Base-by-base conservation (phyloP, 2,888 invertebrate species). In the Sminthurides aquaticus region DNA sequence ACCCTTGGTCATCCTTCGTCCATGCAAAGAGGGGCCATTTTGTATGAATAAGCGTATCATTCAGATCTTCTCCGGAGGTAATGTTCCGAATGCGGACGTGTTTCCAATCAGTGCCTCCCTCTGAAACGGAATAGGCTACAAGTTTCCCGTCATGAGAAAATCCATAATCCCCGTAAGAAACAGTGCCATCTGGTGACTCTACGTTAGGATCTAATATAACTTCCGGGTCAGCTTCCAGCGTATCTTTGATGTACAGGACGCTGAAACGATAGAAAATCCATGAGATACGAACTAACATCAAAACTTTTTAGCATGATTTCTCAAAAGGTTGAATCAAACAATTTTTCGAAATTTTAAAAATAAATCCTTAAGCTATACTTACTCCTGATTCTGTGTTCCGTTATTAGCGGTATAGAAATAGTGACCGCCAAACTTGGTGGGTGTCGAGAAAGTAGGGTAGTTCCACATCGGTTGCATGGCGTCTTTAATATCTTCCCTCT, bases 351-450 rank as follows among this genome's bases (percentile, higher is more conserved):
- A 52, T 52, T 52, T 52, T 8, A 43, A 8, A 11, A 43, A 11
- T 11, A 43, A 18, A 43, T 27, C 24, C 24, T 57, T 22, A 49
- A n/a, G n/a, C n/a, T n/a, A n/a, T n/a, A 65, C 28, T 66, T 76
- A 91, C 91, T 87, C 90, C 79, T 98, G 98, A 80, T 98, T 97
- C 80, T 98, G 97, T 65, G 98, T 82, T 1, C 98, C 97, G 43
- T 90, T 87, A 78, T 98, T 99, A 82, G 89, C 62, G 1, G n/a
- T 52, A 48, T 55, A 68, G 59, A 72, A 71, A 29, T 68, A 68
- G 48, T 65, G 61, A 1, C 24, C 24, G 2, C 72, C 72, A 62
- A 58, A 57, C 28, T 66, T 67, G 20, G 26, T 68, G 8, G 70
- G 69, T 22, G 61, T 60, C 3, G 58, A 57, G 18, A 59, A 63